phyloP scores from a whole-genome alignment of 2,113 vertebrate species.

The Pionites leucogaster region DNA sequence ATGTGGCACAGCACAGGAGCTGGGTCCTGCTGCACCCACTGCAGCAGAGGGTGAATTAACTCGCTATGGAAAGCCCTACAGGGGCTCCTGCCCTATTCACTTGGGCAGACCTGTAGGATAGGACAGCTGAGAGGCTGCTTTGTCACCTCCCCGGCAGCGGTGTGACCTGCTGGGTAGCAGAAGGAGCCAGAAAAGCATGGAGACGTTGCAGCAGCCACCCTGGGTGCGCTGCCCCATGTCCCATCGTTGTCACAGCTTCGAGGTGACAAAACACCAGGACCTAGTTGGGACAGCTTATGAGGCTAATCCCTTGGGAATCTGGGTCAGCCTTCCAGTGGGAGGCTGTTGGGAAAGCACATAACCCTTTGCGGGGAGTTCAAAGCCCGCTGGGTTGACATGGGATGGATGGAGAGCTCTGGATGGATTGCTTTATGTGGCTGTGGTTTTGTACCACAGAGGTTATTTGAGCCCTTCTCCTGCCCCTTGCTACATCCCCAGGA shows the following conservation, averaged over 20 bases:
- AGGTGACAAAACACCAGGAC: neutral
- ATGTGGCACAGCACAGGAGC: accelerated
- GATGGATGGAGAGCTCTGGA: neutral
- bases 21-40: neutral
- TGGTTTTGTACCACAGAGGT: neutral
- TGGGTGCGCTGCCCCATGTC: neutral
- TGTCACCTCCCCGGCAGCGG: neutral
- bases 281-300: neutral
- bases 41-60: accelerated
- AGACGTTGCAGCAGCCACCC: neutral
- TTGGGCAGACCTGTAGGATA: neutral
- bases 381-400: neutral
- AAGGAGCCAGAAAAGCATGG: neutral
- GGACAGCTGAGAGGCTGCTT: neutral
- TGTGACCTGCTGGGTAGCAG: neutral
- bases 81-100: neutral
- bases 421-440: neutral
- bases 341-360: neutral
- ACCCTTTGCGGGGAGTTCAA: neutral
- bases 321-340: neutral
- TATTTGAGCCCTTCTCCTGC: neutral
- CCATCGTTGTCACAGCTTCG: neutral
- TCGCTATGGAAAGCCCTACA: neutral
- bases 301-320: neutral
- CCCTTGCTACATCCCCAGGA: neutral